Percentiles rank a stretch among this genome's conserved stretches.
phyloP scores from a whole-genome alignment of 1,140 invertebrate genomes.

The Triops cancriformis region DNA sequence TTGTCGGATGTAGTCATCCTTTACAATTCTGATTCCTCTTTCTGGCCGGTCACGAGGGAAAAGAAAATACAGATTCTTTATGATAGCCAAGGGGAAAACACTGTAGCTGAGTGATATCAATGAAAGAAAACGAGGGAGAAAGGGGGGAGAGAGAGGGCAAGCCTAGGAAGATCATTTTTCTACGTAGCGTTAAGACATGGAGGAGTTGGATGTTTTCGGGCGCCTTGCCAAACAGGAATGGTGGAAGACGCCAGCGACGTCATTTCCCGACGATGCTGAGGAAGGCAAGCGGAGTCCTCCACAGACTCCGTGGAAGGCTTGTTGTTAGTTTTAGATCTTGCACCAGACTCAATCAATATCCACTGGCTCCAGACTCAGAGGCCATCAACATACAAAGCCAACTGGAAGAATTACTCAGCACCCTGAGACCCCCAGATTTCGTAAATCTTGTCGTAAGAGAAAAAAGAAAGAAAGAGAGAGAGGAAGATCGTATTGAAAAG shows the following conservation, averaged over 20 bases:
- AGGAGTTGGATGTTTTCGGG: not conserved
- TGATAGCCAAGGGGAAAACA: too few relatives aligned
- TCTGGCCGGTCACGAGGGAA: too few relatives aligned
- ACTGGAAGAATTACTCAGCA: conserved; percentile 10
- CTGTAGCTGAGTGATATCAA: not conserved
- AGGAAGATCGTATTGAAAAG: not conserved
- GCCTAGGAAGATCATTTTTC: not conserved
- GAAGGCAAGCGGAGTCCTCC: not conserved
- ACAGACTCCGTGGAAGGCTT: not conserved
- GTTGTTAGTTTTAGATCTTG: not conserved
- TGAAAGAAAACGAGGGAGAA: not conserved
- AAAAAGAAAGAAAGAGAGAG: not conserved
- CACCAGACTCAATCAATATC: conserved; percentile 5
- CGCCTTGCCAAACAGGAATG: not conserved
- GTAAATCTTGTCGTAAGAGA: not conserved
- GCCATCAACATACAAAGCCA: conserved; percentile 10
- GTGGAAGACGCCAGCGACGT: not conserved
- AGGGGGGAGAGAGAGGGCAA: not conserved
- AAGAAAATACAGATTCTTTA: too few relatives aligned
- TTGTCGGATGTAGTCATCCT: not conserved
- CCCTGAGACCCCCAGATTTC: not conserved
- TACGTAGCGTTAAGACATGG: not conserved
- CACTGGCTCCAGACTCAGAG: conserved; percentile 3
- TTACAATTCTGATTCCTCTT: too few relatives aligned
- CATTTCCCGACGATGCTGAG: not conserved